A percentile compares a stretch with the other conserved stretches of the same genome.
Conservation (phyloP, 2,888 invertebrate genomes). For the Noctua fimbriata region DNA sequence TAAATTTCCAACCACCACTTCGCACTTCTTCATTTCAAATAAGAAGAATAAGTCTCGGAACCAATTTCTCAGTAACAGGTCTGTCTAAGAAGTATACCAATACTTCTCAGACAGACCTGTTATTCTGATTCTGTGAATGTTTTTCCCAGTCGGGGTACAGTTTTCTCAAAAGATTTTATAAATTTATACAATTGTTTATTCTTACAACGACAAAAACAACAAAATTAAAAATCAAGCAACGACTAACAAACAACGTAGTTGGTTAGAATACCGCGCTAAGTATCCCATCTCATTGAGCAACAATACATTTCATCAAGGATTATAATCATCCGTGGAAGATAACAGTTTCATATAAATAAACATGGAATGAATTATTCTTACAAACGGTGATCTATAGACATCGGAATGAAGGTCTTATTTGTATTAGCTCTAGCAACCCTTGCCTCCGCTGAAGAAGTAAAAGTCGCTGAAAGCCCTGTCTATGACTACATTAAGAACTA, state of each 20-base stretch:
- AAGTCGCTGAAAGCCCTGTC: constrained; percentile 53
- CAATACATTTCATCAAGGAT: neutral
- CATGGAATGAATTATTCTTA: neutral
- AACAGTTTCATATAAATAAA: constrained; percentile 34
- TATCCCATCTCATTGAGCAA: constrained; percentile 24
- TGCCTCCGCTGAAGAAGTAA: constrained; percentile 41
- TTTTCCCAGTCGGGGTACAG: neutral
- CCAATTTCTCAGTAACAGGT: neutral
- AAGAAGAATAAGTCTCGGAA: neutral
- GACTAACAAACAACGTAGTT: neutral
- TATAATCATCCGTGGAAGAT: neutral
- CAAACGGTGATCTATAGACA: constrained; percentile 1
- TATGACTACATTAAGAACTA: constrained; percentile 62
- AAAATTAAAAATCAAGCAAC: neutral
- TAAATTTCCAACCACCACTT: neutral
- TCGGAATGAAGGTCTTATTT: constrained; percentile 22
- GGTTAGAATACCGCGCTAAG: neutral
- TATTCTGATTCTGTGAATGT: too few species aligned
- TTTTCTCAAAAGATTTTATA: neutral
- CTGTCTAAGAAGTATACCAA: neutral
- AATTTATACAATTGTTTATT: neutral
- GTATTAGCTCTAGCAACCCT: constrained; percentile 47
- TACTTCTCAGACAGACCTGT: too few species aligned
- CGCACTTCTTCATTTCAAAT: neutral
- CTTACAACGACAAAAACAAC: too few species aligned